phyloP scores from a whole-genome alignment of 1,140 invertebrate genomes.

The Orius laevigatus region DNA sequence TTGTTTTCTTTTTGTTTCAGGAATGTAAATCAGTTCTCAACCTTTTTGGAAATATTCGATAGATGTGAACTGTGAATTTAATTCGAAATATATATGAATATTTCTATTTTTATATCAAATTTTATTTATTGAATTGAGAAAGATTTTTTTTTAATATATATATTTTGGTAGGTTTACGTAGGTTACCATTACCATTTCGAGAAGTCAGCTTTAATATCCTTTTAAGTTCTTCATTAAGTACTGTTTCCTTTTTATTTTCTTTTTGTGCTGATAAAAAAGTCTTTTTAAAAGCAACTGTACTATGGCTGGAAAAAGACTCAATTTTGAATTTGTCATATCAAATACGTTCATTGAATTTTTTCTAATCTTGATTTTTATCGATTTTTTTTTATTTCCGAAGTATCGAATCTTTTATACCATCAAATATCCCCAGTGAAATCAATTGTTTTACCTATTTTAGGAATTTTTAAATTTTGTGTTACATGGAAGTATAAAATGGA shows the following conservation, averaged over 20 bases:
- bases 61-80: slow-evolving; percentile 14
- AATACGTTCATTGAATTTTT: too few relatives aligned
- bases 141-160: not conserved
- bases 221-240: not conserved
- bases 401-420: too few relatives aligned
- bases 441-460: too few relatives aligned
- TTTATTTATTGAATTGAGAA: slow-evolving; percentile 1
- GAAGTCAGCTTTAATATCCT: slow-evolving; percentile 1
- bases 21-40: slow-evolving; percentile 94
- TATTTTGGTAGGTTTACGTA: not conserved
- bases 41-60: slow-evolving; percentile 80
- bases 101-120: slow-evolving; percentile 3
- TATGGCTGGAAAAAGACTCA: too few relatives aligned
- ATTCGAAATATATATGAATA: not conserved
- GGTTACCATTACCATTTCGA: not conserved
- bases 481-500: too few relatives aligned
- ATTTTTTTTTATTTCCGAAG: too few relatives aligned
- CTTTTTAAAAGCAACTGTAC: not conserved
- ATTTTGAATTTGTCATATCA: too few relatives aligned
- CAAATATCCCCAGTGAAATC: too few relatives aligned
- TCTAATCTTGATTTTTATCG: too few relatives aligned
- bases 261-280: not conserved
- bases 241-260: too few relatives aligned
- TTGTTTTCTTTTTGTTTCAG: slow-evolving; percentile 30
- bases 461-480: too few relatives aligned